Conservation (phyloP, 1,140 invertebrate genomes). For the Rhagoletis pomonella region DNA sequence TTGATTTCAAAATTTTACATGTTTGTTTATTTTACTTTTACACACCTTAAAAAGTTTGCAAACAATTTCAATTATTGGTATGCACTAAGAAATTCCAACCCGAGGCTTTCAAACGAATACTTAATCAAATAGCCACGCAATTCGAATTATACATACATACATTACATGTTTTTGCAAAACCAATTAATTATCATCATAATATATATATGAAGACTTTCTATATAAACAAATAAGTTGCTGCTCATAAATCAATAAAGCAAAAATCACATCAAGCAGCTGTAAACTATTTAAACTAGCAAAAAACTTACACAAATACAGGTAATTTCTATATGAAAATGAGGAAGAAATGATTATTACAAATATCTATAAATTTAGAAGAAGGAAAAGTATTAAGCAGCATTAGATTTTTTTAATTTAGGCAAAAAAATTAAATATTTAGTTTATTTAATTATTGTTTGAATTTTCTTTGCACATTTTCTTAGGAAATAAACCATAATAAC, state of each 20-base stretch:
- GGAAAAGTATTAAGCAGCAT: too few relatives aligned
- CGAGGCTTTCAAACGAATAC: slow-evolving; percentile 45
- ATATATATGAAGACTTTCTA: slow-evolving; percentile 17
- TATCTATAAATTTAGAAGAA: slow-evolving; percentile 3
- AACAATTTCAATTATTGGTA: slow-evolving; percentile 15
- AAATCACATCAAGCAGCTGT: background rate
- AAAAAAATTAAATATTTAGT: background rate
- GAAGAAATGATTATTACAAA: slow-evolving; percentile 21
- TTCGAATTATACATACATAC: background rate
- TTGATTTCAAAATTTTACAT: background rate
- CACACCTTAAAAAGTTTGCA: background rate
- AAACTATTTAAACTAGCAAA: slow-evolving; percentile 37
- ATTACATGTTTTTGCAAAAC: slow-evolving; percentile 13
- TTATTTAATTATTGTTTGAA: background rate
- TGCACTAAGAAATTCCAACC: slow-evolving; percentile 39
- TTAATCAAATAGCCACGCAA: slow-evolving; percentile 34
- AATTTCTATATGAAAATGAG: slow-evolving; percentile 23
- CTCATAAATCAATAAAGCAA: slow-evolving; percentile 22
- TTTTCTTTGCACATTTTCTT: slow-evolving; percentile 26
- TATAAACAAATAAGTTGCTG: slow-evolving; percentile 36
- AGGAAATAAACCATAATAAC: slow-evolving; percentile 24
- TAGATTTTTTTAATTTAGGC: background rate
- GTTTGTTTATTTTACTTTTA: background rate
- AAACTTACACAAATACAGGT: slow-evolving; percentile 46
- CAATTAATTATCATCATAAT: slow-evolving; percentile 21